phyloP scores from a whole-genome alignment of 2,113 vertebrate genomes.

The Pavo muticus region DNA sequence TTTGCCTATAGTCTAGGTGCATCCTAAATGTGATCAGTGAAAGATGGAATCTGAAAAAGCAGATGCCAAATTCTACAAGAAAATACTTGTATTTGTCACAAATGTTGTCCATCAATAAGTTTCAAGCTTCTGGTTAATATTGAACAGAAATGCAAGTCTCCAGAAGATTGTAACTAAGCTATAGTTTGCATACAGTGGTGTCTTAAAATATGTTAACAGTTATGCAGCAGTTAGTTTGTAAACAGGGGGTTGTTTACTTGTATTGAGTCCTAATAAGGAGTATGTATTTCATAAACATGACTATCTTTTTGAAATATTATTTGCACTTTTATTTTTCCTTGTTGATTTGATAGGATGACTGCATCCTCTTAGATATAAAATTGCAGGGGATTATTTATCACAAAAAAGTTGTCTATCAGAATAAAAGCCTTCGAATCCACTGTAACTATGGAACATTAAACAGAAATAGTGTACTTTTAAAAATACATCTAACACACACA shows the following conservation, averaged over 20 bases:
- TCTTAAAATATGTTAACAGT: background rate
- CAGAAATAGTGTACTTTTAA: conserved; percentile 6
- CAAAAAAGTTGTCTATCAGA: background rate
- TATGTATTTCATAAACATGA: background rate
- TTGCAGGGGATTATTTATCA: background rate
- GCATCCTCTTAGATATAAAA: background rate
- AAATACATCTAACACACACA: conserved; percentile 38
- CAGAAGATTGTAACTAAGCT: background rate
- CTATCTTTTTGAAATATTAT: background rate
- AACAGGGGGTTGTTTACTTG: background rate
- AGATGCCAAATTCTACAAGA: conserved; percentile 18
- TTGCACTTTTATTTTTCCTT: background rate
- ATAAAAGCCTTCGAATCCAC: background rate
- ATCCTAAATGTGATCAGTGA: background rate
- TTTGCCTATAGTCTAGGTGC: background rate
- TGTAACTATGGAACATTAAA: conserved; percentile 30
- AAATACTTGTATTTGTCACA: background rate
- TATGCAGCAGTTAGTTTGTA: background rate
- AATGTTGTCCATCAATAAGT: conserved; percentile 36
- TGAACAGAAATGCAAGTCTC: background rate
- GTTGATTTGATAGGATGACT: background rate
- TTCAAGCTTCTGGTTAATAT: background rate
- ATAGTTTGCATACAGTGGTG: background rate
- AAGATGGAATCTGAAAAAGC: background rate
- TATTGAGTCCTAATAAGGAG: background rate